Evolutionary conservation across 2,113 vertebrate species (phyloP).

Genomic region (Osmerus mordax): DNA sequence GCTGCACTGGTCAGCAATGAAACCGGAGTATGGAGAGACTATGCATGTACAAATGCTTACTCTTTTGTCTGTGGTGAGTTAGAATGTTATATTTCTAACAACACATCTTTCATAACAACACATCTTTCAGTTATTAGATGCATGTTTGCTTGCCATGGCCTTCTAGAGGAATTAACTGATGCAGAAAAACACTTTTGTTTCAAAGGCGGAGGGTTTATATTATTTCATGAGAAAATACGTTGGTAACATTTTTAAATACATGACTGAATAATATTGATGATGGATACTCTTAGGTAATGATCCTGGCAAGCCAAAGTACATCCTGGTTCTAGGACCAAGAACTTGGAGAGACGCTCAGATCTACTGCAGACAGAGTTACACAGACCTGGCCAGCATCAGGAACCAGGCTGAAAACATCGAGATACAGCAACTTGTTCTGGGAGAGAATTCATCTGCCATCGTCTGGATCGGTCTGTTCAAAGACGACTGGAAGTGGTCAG

Average conservation of each 20-base stretch:
- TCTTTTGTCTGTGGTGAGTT: not conserved
- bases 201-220: too few relatives aligned
- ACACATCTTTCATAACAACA: not conserved
- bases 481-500: not conserved
- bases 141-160: too few relatives aligned
- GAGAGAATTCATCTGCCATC: not conserved
- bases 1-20: not conserved
- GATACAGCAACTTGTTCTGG: not conserved
- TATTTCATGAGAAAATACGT: too few relatives aligned
- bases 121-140: not conserved
- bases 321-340: not conserved
- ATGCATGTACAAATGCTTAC: not conserved
- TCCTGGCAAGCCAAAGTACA: not conserved
- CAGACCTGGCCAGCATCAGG: not conserved
- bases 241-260: too few relatives aligned
- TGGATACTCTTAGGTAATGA: too few relatives aligned
- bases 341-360: not conserved
- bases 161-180: too few relatives aligned
- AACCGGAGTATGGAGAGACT: not conserved
- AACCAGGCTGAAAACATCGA: not conserved
- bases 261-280: too few relatives aligned
- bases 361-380: not conserved
- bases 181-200: too few relatives aligned
- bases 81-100: not conserved
- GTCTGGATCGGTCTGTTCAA: not conserved